A percentile compares a stretch with the other conserved stretches of the same genome.
phyloP scores from a whole-genome alignment of 2,888 invertebrate species.

The Latheticus oryzae region DNA sequence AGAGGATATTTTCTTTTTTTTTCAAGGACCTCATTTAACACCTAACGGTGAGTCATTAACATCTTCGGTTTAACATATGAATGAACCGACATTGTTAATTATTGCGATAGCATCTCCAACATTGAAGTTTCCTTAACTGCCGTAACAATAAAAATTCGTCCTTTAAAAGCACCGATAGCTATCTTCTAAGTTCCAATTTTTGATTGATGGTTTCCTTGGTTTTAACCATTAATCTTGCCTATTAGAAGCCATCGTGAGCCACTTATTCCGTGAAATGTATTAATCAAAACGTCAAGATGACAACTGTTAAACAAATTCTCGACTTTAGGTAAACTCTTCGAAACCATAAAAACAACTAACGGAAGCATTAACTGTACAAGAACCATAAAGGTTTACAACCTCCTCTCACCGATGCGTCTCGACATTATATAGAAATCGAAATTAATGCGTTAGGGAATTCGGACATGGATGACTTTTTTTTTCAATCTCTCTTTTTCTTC shows the following conservation, averaged over 20 bases:
- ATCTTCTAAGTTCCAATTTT: constrained; percentile 13
- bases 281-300: constrained; percentile 26
- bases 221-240: constrained; percentile 8
- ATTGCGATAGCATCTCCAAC: constrained; percentile 17
- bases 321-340: constrained; percentile 31
- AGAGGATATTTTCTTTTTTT: not conserved
- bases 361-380: constrained; percentile 35
- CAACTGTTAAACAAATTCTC: constrained; percentile 26
- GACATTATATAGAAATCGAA: constrained; percentile 32
- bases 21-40: too few species aligned
- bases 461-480: too few species aligned
- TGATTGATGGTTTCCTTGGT: constrained; percentile 3
- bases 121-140: constrained; percentile 14
- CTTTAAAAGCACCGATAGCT: constrained; percentile 15
- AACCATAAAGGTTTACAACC: constrained; percentile 34
- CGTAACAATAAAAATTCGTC: constrained; percentile 26
- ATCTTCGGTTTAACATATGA: constrained; percentile 23
- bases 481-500: too few species aligned
- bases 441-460: constrained; percentile 19
- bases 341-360: constrained; percentile 36
- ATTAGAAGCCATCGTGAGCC: constrained; percentile 2
- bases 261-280: constrained; percentile 13
- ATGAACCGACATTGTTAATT: constrained; percentile 19
- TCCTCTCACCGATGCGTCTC: constrained; percentile 33
- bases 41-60: too few species aligned